Evolutionary conservation across 2,113 vertebrate species (phyloP).

Genomic region (Centropus bengalensis): DNA sequence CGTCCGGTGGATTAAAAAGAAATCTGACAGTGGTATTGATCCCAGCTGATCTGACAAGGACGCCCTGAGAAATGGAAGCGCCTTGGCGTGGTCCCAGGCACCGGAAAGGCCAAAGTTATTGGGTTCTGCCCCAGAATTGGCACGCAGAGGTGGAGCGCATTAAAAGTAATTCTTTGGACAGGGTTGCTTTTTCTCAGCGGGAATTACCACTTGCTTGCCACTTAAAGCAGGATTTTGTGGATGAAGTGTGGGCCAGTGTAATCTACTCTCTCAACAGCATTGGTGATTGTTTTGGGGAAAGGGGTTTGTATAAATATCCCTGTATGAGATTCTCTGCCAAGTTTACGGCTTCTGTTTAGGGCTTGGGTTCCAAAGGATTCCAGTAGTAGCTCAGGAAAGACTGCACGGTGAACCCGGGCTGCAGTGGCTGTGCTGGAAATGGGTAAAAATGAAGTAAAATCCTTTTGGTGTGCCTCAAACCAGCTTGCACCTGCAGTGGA

Average conservation of each 20-base stretch:
- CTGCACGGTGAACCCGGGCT: fast-evolving
- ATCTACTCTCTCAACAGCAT: not conserved
- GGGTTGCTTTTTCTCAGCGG: not conserved
- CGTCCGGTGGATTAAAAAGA: not conserved
- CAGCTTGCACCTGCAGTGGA: not conserved
- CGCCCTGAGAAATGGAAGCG: not conserved
- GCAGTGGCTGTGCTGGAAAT: not conserved
- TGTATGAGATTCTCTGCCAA: not conserved
- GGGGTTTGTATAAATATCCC: not conserved
- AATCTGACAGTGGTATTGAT: not conserved
- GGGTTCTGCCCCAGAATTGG: not conserved
- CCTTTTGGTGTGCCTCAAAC: not conserved
- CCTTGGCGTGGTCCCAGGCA: not conserved
- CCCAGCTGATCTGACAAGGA: not conserved
- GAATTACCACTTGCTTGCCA: not conserved
- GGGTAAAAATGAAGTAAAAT: fast-evolving
- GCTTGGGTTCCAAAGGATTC: fast-evolving
- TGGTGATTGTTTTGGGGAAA: not conserved
- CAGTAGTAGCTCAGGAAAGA: not conserved
- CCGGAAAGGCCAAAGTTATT: not conserved
- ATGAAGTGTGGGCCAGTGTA: not conserved
- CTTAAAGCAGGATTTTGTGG: not conserved
- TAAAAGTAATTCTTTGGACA: not conserved
- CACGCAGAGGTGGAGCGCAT: not conserved
- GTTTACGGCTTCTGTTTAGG: not conserved